A percentile compares a stretch with the other conserved stretches of the same genome.
Conservation (phyloP, 1,140 invertebrate species). For the Trichonephila clavipes region DNA sequence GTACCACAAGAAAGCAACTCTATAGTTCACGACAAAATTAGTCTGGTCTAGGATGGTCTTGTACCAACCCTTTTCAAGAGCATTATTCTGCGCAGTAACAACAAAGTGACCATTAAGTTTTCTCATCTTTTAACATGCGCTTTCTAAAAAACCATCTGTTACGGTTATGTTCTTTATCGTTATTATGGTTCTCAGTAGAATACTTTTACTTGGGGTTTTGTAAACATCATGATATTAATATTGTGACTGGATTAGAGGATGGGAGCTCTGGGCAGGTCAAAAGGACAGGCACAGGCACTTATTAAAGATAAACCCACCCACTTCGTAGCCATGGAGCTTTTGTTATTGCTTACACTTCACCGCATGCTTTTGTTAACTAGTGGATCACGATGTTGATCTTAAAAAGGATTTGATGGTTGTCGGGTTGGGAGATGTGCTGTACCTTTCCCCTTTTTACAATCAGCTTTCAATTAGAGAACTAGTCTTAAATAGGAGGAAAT, state of each 20-base stretch:
- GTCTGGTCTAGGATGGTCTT: not conserved
- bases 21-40: not conserved
- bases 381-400: constrained; percentile 41
- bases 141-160: not conserved
- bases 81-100: not conserved
- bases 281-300: constrained; percentile 43
- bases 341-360: constrained; percentile 39
- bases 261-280: constrained; percentile 39
- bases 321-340: constrained; percentile 24
- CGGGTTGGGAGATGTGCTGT: not conserved
- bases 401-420: constrained; percentile 24
- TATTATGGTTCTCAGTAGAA: not conserved
- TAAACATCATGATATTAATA: constrained; percentile 47
- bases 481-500: not conserved
- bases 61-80: not conserved
- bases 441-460: constrained; percentile 7
- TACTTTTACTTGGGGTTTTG: not conserved
- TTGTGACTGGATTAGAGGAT: not conserved
- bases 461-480: constrained; percentile 38
- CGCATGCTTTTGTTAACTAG: constrained; percentile 41
- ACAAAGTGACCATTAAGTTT: not conserved
- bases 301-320: constrained; percentile 48
- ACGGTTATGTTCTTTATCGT: not conserved
- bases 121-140: not conserved
- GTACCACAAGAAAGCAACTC: not conserved